Evolutionary conservation across 2,888 invertebrate species (phyloP), one percentile per base, ranked within the genome.

Genomic region (Drosophila formosana): DNA sequence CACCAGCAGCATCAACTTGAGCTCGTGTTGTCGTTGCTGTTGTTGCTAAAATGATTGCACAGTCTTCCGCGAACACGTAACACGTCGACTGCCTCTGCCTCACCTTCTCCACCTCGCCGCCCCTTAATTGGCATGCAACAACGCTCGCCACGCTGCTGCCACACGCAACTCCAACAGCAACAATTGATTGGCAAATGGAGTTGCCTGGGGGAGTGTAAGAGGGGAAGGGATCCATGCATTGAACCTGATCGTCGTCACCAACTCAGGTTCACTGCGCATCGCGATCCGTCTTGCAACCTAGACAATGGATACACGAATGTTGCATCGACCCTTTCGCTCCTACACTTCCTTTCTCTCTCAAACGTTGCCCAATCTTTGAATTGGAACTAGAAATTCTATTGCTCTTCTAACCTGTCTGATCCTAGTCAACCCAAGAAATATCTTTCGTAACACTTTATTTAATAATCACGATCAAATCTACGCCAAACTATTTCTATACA

Each of bases 161-260:
- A 60, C 79, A 79, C 74, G 74, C 79, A 71, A 76, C 43, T 30
- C 50, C 52, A 47, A n/a, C 51, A 50, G 28, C 25, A 58, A 25
- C 8, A 13, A 28, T 28, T n/a, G 49, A 39, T 49, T 26, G n/a
- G 2, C 9, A 3, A 11, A 34, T 9, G 11, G 32, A 2, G 8
- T 3, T 37, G 13, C 8, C 32, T 3, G 28, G n/a, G 3, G 11
- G 26, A 9, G 11, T 32, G 8, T 11, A 3, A 7, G 0, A 1
- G 43, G 25, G 2, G 4, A 52, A 56, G 51, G 50, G 60, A 41
- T 13, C 18, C 45, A 87, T 66, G 74, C 89, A 79, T 87, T 89
- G 84, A 89, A 89, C 84, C 88, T 84, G 79, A 75, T 77, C 67
- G 57, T 51, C 60, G 76, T 80, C 79, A 63, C 64, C 75, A 79